Evolutionary conservation across 2,113 vertebrate genomes (phyloP).

Genomic region (Atherinomorus stipes): DNA sequence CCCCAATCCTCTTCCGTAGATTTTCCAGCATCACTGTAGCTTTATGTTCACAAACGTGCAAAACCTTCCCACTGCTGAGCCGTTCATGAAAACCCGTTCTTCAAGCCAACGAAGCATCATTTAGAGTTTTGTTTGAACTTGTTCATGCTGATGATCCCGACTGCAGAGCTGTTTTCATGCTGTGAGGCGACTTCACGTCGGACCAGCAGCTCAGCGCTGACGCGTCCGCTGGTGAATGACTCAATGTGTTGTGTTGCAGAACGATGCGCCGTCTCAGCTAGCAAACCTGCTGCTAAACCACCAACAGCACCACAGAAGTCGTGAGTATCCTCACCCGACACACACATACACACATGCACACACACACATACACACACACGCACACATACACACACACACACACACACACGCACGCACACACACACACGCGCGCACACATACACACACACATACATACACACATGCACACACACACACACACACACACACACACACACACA

Average conservation of each 20-base stretch:
- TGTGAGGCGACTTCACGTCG: too few relatives aligned
- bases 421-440: slow-evolving; percentile 8
- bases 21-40: slow-evolving; percentile 22
- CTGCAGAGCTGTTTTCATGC: slow-evolving; percentile 38
- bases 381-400: slow-evolving; percentile 3
- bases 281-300: slow-evolving; percentile 91
- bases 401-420: slow-evolving; percentile 31
- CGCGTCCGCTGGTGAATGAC: too few relatives aligned
- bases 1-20: slow-evolving; percentile 38
- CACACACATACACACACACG: slow-evolving; percentile 29
- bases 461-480: too few relatives aligned
- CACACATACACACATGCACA: slow-evolving; percentile 24
- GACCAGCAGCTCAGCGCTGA: too few relatives aligned
- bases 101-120: not conserved
- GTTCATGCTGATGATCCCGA: slow-evolving; percentile 15
- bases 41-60: slow-evolving; percentile 30
- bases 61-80: slow-evolving; percentile 27
- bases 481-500: too few relatives aligned
- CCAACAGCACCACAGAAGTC: slow-evolving; percentile 89
- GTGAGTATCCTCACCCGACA: slow-evolving; percentile 83
- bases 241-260: slow-evolving; percentile 87
- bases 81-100: slow-evolving; percentile 17
- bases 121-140: not conserved
- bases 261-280: slow-evolving; percentile 89
- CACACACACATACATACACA: not conserved